Percentiles rank a stretch among this genome's conserved stretches.
These are phyloP conservation scores for Caenorhabditis sp. DNA, from an alignment of 2,888 invertebrate species.

Conservation along the genomic window DNA sequence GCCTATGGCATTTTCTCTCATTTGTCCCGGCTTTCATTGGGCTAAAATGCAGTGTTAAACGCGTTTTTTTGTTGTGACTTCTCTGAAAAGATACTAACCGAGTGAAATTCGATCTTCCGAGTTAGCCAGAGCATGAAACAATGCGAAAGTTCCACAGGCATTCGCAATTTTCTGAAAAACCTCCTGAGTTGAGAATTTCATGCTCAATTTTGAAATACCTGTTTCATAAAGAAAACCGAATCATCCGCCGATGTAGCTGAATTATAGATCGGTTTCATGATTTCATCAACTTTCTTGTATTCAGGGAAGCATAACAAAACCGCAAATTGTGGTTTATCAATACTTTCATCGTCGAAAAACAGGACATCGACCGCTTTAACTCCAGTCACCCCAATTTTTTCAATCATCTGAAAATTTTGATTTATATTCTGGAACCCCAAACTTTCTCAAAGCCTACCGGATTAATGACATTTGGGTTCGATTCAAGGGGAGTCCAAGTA, in stretches of 20 bases:
- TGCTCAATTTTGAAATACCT: conserved; percentile 15
- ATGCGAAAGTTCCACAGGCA: conserved; percentile 94
- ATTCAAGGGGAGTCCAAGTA: conserved; percentile 74
- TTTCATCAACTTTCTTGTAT: conserved; percentile 57
- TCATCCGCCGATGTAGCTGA: conserved; percentile 42
- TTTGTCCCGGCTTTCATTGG: too few species aligned
- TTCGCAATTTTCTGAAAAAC: conserved; percentile 48
- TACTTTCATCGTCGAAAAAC: conserved; percentile 85
- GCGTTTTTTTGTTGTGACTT: too few species aligned
- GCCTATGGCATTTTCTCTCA: too few species aligned
- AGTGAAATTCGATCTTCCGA: conserved; percentile 53
- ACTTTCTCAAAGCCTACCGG: conserved; percentile 32
- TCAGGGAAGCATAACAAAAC: conserved; percentile 78
- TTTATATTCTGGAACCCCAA: too few species aligned
- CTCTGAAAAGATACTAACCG: conserved; percentile 39
- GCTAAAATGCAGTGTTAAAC: too few species aligned
- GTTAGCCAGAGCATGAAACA: conserved; percentile 92
- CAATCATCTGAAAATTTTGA: conserved; percentile 63
- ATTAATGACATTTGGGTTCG: conserved; percentile 74
- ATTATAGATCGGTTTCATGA: conserved; percentile 58
- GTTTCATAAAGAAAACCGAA: conserved; percentile 67
- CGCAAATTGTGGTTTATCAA: conserved; percentile 86
- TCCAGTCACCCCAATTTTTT: conserved; percentile 63
- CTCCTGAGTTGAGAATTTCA: neutral
- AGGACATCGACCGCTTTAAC: conserved; percentile 87